phyloP scores from a whole-genome alignment of 2,113 vertebrate genomes.

The Xiphorhynchus elegans region DNA sequence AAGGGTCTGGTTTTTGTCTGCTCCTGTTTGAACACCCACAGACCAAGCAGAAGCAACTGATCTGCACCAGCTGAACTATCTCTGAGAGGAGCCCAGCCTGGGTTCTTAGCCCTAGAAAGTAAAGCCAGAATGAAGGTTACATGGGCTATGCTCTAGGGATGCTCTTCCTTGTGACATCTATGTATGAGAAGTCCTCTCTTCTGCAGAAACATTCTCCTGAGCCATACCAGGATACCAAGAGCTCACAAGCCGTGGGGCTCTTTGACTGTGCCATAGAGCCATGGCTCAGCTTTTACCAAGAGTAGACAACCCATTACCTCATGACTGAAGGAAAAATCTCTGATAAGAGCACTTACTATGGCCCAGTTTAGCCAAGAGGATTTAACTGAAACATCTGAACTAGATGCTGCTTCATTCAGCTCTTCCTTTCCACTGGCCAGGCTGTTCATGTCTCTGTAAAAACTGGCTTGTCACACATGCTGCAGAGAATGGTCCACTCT shows the following conservation, averaged over 20 bases:
- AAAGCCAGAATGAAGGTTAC: background rate
- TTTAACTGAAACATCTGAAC: background rate
- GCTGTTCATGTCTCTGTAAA: background rate
- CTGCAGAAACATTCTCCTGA: background rate
- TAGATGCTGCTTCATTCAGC: background rate
- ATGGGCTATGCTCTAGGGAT: background rate
- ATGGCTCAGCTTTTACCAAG: background rate
- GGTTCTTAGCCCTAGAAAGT: background rate
- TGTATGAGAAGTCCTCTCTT: background rate
- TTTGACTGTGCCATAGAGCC: background rate
- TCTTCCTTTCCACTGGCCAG: background rate
- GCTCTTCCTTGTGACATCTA: background rate
- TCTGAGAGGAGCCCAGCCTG: background rate
- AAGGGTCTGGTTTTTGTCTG: background rate
- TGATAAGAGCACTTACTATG: background rate
- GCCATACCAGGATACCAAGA: background rate
- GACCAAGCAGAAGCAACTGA: background rate
- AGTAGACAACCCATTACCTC: background rate
- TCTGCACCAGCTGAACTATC: background rate
- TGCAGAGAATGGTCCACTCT: fast-evolving
- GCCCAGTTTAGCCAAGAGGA: background rate
- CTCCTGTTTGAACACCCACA: background rate
- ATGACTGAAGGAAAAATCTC: background rate
- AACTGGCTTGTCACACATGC: background rate
- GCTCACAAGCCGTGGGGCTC: background rate